These are phyloP conservation scores for Elymnias hypermnestra DNA, from an alignment of 1,140 invertebrate species.

Conservation along the genomic window DNA sequence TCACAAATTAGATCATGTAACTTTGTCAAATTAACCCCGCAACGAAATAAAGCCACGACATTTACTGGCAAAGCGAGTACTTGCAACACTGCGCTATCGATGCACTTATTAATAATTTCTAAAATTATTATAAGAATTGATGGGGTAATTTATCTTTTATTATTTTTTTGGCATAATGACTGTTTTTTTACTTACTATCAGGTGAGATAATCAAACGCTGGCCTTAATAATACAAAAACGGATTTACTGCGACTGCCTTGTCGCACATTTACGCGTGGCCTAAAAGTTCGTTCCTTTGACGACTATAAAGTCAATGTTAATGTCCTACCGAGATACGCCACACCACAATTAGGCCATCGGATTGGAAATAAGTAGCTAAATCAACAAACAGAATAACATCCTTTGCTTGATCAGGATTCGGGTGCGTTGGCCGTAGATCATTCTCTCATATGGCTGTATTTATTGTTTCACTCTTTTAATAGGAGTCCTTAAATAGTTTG, in stretches of 20 bases:
- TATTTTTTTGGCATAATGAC: too few relatives aligned
- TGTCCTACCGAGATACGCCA: conserved; percentile 40
- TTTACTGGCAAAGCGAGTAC: too few relatives aligned
- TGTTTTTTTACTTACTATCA: too few relatives aligned
- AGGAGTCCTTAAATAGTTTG: conserved; percentile 23
- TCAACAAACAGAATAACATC: conserved; percentile 54
- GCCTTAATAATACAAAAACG: too few relatives aligned
- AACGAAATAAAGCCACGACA: too few relatives aligned
- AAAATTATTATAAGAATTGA: too few relatives aligned
- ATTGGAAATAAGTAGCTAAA: conserved; percentile 46
- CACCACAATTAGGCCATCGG: conserved; percentile 44
- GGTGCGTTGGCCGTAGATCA: conserved; percentile 38
- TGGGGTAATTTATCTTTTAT: too few relatives aligned
- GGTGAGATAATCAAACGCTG: too few relatives aligned
- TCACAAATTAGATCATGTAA: too few relatives aligned
- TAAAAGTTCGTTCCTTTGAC: conserved; percentile 35
- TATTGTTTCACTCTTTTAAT: conserved; percentile 25
- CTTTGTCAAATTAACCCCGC: too few relatives aligned
- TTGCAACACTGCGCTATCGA: too few relatives aligned
- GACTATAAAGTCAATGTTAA: conserved; percentile 47
- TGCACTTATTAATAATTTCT: too few relatives aligned
- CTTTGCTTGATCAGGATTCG: conserved; percentile 27
- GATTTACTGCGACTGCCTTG: neutral
- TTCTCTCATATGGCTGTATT: conserved; percentile 35
- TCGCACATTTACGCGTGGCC: neutral